phyloP scores from a whole-genome alignment of 2,888 invertebrate species.

The Embidobia sp. region DNA sequence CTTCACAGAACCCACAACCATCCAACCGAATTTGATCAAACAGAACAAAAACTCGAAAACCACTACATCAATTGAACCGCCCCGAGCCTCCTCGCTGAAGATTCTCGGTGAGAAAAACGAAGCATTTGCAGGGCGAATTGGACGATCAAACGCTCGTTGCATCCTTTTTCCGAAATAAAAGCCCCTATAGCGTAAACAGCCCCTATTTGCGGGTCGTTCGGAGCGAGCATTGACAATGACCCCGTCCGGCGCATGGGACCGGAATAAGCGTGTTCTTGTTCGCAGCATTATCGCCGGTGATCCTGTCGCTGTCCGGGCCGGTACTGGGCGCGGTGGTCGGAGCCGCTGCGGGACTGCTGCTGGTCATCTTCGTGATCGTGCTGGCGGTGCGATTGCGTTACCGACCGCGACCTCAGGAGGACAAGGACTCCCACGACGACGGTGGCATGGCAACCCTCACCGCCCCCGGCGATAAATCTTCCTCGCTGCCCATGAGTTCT shows the following conservation, averaged over 20 bases:
- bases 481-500: slow-evolving; percentile 75
- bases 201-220: no score
- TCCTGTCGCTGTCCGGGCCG: slow-evolving; percentile 79
- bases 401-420: slow-evolving; percentile 75
- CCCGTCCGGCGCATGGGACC: neutral
- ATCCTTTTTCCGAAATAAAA: no score
- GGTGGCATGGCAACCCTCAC: slow-evolving; percentile 77
- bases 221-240: neutral
- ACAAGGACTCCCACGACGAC: slow-evolving; percentile 78
- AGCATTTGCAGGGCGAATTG: no score
- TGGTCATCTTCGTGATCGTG: slow-evolving; percentile 78
- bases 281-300: slow-evolving; percentile 77
- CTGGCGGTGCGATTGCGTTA: slow-evolving; percentile 76
- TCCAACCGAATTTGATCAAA: no score
- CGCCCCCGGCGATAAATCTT: slow-evolving; percentile 76
- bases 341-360: slow-evolving; percentile 77
- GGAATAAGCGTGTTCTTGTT: slow-evolving; percentile 41
- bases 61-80: no score
- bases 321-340: slow-evolving; percentile 78
- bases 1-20: no score
- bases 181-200: no score
- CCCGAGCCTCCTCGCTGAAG: no score
- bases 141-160: no score
- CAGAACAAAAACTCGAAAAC: no score
- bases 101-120: no score